These are phyloP conservation scores for Melangyna quadrimaculata DNA, from an alignment of 2,888 invertebrate genomes.

Conservation along the genomic window DNA sequence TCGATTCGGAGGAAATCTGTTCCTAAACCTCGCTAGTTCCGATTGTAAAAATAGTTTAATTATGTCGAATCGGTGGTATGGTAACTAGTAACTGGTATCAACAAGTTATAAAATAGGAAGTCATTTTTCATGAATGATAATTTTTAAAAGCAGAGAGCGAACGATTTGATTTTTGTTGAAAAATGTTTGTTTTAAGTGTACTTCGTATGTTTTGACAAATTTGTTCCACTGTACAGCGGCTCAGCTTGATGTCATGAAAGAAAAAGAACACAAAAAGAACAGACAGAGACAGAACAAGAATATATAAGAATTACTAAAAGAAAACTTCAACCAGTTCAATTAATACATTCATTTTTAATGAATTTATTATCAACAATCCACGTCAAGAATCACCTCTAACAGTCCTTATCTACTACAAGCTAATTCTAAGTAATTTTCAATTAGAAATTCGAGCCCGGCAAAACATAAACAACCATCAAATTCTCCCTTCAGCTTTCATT, in stretches of 20 bases:
- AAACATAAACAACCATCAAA: neutral
- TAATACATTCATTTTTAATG: neutral
- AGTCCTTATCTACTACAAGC: neutral
- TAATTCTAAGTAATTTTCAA: neutral
- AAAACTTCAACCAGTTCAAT: neutral
- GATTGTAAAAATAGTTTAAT: no score
- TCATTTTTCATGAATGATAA: no score
- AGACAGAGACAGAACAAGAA: neutral
- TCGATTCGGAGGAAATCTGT: no score
- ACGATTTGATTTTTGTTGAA: no score
- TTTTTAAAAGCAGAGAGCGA: no score
- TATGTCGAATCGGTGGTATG: no score
- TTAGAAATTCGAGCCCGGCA: neutral
- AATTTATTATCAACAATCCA: neutral
- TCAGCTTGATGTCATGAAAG: neutral
- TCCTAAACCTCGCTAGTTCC: no score
- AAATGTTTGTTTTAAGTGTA: neutral
- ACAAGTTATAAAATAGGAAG: no score
- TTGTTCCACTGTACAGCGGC: neutral
- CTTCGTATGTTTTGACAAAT: neutral
- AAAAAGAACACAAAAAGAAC: neutral
- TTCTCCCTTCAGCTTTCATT: neutral
- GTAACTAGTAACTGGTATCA: no score
- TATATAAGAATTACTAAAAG: neutral
- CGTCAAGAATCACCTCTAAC: neutral